Conservation (phyloP, 2,113 vertebrate genomes). For the Melanostigma gelatinosum region DNA sequence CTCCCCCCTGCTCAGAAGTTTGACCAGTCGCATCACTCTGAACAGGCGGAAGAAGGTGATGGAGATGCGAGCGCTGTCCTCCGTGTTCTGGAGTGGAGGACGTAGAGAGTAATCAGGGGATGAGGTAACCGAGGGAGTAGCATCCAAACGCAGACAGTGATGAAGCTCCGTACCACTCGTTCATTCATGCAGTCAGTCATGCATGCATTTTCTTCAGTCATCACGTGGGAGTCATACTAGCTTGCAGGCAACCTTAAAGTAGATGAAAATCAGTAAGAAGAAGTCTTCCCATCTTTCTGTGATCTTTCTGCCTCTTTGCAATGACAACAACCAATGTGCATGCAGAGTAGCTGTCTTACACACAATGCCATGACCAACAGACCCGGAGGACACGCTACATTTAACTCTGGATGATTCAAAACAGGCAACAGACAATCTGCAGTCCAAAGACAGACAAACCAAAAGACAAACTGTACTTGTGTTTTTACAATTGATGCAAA, state of each 20-base stretch:
- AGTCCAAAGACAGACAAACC: constrained; percentile 14
- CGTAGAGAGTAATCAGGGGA: background rate
- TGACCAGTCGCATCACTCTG: constrained; percentile 98
- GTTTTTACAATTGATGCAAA: background rate
- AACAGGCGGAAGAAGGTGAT: constrained; percentile 99
- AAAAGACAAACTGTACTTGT: constrained; percentile 2
- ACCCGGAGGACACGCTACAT: constrained; percentile 26
- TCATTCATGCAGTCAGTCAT: constrained; percentile 31
- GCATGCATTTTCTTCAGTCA: constrained; percentile 7
- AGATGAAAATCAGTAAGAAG: background rate
- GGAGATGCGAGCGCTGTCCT: constrained; percentile 98
- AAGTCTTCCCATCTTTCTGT: background rate
- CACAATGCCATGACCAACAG: constrained; percentile 7
- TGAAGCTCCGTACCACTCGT: background rate
- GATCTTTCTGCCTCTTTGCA: background rate
- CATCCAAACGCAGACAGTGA: background rate
- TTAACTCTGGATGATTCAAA: constrained; percentile 24
- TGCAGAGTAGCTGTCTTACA: constrained; percentile 41
- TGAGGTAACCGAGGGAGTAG: constrained; percentile 10
- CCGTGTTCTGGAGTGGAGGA: constrained; percentile 88
- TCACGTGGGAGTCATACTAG: constrained; percentile 6
- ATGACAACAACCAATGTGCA: constrained; percentile 29
- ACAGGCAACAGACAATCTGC: constrained; percentile 11
- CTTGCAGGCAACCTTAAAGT: constrained; percentile 1
- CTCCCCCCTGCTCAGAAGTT: constrained; percentile 96